Percentiles rank a stretch among this genome's conserved stretches.
Conservation (phyloP, 2,113 vertebrate species). For the Aptenodytes forsteri region DNA sequence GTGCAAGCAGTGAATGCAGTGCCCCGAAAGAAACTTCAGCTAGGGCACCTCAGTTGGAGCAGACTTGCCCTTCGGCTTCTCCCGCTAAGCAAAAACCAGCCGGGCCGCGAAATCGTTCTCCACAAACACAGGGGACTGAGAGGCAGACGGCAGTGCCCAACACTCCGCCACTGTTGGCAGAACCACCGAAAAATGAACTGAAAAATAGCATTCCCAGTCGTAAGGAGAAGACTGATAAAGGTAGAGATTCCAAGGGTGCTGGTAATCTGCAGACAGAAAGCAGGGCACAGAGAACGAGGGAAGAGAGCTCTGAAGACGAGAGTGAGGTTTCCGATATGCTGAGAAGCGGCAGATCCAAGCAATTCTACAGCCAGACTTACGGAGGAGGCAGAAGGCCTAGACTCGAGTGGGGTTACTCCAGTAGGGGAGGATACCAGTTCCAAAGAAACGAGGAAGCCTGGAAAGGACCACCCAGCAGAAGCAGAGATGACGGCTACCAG, state of each 20-base stretch:
- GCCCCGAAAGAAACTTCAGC: not conserved
- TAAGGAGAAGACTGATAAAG: constrained; percentile 71
- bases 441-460: constrained; percentile 74
- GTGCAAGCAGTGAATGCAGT: not conserved
- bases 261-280: constrained; percentile 40
- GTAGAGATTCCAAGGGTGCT: constrained; percentile 36
- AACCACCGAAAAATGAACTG: constrained; percentile 34
- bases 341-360: constrained; percentile 77
- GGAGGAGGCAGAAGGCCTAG: constrained; percentile 75
- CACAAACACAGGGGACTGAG: not conserved
- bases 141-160: not conserved
- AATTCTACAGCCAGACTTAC: constrained; percentile 80
- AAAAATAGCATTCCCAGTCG: not conserved
- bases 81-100: constrained; percentile 31
- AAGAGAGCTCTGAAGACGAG: constrained; percentile 82
- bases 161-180: not conserved
- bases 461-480: constrained; percentile 72
- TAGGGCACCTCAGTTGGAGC: constrained; percentile 41
- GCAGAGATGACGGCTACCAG: constrained; percentile 74
- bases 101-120: not conserved
- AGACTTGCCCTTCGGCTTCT: not conserved
- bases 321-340: constrained; percentile 76
- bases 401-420: constrained; percentile 71
- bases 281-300: constrained; percentile 65
- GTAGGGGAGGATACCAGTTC: constrained; percentile 75